Percentiles rank a stretch among this genome's conserved stretches.
Evolutionary conservation across 2,113 vertebrate genomes (phyloP).

Genomic region (Psettodes erumei): DNA sequence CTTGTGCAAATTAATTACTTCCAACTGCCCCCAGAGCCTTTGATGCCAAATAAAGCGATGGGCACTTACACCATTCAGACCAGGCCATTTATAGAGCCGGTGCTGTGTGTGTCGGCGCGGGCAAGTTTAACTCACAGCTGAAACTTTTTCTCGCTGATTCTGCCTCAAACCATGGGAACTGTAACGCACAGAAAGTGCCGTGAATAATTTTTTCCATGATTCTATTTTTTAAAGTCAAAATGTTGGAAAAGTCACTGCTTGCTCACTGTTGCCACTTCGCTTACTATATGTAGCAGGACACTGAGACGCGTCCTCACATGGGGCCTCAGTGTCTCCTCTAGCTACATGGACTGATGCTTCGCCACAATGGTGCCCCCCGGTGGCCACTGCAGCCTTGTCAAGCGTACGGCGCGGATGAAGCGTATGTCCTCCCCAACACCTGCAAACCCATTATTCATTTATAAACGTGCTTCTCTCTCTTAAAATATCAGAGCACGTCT

Average conservation of each 20-base stretch:
- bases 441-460: too few relatives aligned
- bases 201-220: neutral
- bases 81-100: neutral
- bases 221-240: neutral
- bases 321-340: neutral
- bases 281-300: neutral
- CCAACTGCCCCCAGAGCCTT: slow-evolving; percentile 39
- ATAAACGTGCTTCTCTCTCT: neutral
- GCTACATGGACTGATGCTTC: neutral
- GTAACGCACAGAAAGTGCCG: neutral
- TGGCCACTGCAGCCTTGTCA: neutral
- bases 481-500: neutral
- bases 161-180: neutral
- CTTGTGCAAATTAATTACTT: slow-evolving; percentile 49
- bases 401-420: too few relatives aligned
- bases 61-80: slow-evolving; percentile 2
- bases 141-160: neutral
- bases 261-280: neutral
- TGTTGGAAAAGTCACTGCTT: neutral
- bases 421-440: too few relatives aligned
- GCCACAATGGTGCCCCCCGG: slow-evolving; percentile 2
- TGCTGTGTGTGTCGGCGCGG: slow-evolving; percentile 2
- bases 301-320: too few relatives aligned
- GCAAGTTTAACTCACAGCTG: neutral
- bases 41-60: slow-evolving; percentile 39